Conservation (phyloP, 2,113 vertebrate species). For the Tyto alba region DNA sequence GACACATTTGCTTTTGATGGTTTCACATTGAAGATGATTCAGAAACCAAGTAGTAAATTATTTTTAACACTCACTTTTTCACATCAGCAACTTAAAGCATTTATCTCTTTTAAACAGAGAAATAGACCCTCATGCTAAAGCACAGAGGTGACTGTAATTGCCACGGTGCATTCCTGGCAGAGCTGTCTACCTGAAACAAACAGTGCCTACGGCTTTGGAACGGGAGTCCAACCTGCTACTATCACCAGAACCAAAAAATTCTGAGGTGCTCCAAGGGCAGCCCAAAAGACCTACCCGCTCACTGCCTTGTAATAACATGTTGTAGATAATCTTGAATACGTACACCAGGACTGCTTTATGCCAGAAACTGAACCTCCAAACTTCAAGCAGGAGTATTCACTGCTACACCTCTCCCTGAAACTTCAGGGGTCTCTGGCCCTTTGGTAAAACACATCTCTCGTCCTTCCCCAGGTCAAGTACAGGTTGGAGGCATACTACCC, state of each 20-base stretch:
- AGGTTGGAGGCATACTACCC: neutral
- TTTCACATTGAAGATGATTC: neutral
- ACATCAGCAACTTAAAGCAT: neutral
- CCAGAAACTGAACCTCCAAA: neutral
- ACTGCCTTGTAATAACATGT: neutral
- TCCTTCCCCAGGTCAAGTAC: neutral
- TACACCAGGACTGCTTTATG: neutral
- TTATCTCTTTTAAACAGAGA: neutral
- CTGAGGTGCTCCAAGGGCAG: neutral
- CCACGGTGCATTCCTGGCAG: neutral
- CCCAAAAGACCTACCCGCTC: neutral
- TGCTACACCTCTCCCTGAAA: neutral
- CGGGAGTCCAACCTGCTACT: neutral
- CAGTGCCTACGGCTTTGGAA: neutral
- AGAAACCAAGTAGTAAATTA: neutral
- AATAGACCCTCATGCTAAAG: neutral
- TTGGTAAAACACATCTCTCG: neutral
- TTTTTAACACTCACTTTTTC: neutral
- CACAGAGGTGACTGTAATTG: neutral
- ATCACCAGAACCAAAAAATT: neutral
- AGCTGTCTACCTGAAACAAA: neutral
- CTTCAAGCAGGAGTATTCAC: neutral
- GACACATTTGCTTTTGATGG: neutral
- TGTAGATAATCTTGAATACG: neutral
- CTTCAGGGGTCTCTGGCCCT: neutral